Percentiles rank a stretch among this genome's conserved stretches.
These are phyloP conservation scores for Protomyctophum bolini DNA, from an alignment of 2,113 vertebrate genomes.

Conservation along the genomic window DNA sequence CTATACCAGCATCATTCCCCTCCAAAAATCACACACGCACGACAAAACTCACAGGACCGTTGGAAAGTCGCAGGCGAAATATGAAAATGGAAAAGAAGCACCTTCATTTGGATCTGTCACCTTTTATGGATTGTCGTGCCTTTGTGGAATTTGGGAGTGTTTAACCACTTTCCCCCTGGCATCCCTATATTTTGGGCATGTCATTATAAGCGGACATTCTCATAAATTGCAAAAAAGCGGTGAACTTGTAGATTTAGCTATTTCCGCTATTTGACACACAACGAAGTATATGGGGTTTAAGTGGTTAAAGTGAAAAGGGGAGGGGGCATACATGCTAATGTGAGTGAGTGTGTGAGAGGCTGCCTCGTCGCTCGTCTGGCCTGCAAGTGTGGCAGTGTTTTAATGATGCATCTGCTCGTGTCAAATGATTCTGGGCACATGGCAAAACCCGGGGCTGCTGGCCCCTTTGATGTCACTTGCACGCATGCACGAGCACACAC, in stretches of 20 bases:
- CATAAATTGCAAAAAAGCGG: no score
- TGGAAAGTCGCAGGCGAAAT: conserved; percentile 39
- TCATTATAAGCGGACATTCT: no score
- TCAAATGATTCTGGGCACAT: conserved; percentile 82
- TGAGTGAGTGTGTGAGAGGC: conserved; percentile 47
- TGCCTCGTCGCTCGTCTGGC: conserved; percentile 60
- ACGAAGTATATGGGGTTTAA: no score
- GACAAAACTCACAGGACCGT: conserved; percentile 57
- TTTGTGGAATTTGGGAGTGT: conserved; percentile 60
- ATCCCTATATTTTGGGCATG: no score
- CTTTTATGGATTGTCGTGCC: conserved; percentile 40
- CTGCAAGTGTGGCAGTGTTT: conserved; percentile 73
- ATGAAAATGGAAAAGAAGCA: conserved; percentile 31
- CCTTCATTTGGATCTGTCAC: conserved; percentile 27
- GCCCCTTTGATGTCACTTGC: conserved; percentile 75
- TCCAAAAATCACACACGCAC: conserved; percentile 47
- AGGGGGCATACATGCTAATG: conserved; percentile 55
- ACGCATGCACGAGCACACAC: conserved; percentile 10
- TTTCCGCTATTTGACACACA: no score
- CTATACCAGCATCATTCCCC: conserved; percentile 16
- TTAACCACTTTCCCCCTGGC: background rate
- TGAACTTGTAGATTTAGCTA: no score
- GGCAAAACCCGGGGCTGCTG: conserved; percentile 75
- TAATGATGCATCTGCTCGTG: conserved; percentile 83
- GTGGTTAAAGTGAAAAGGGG: no score